Base-by-base conservation (phyloP, 2,888 invertebrate species). In the Lithophane semibrunnea region DNA sequence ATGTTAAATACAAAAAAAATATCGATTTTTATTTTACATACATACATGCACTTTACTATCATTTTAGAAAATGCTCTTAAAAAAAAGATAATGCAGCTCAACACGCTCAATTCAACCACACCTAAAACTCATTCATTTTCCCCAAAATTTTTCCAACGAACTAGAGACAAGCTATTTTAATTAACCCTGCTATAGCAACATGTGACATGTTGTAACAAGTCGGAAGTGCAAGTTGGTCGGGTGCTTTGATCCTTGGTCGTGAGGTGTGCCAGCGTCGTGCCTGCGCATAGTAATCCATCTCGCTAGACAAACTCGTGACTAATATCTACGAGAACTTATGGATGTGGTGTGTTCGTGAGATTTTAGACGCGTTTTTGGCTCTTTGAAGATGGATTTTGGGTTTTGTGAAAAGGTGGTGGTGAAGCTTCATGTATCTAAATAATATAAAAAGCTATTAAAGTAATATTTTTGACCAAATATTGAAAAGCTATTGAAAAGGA, bases 271-370 rank as follows among this genome's bases (percentile, higher is more conserved):
- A 79, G 88, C 89, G 80, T 88, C 94, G 92, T 94, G 94, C 91
- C 89, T 83, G 86, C 86, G 94, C 94, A 94, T 94, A 94, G 92
- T 94, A 94, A 94, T 94, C 91, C 88, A 90, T 89, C 91, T 90
- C 87, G 86, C 85, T 87, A 90, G 91, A 89, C 89, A 90, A 87
- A 91, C 89, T 88, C 84, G 77, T 85, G 89, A 89, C 82, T 86
- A 89, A 89, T 88, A 85, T 88, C 83, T 75, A 66, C 70, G 66
- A 80, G 77, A 85, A 88, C 68, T 86, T 87, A 61, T 73, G 67
- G 75, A 69, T 72, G 84, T 65, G 63, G 78, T 29, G 49, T 7
- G 52, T 0, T 24, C 18, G 56, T 29, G 29, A 42, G 54, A 24
- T 75, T 75, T 72, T 58, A 71, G 71, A 64, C 64, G 52, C 37